Evolutionary conservation across 2,113 vertebrate species (phyloP).

Genomic region (Cyprinodon brontotheroides): DNA sequence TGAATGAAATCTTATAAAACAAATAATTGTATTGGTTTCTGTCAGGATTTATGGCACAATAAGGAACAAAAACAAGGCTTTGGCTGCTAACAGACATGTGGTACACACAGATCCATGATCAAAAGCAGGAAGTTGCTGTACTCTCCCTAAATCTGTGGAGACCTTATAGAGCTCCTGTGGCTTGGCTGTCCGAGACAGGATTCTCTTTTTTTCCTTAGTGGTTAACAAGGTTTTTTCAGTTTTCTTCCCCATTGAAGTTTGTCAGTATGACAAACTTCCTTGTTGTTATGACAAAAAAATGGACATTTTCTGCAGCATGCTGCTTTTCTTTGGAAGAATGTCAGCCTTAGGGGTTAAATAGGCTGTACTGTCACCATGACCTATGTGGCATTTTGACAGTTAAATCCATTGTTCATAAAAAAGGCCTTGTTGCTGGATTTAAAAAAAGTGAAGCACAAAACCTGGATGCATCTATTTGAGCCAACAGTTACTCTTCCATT

Average conservation of each 20-base stretch:
- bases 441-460: slow-evolving; percentile 16
- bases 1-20: neutral
- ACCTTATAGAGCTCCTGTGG: neutral
- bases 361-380: slow-evolving; percentile 25
- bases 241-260: neutral
- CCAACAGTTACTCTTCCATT: neutral
- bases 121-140: neutral
- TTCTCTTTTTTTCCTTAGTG: neutral
- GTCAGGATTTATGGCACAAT: neutral
- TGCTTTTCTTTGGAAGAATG: slow-evolving; percentile 21
- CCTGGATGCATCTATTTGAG: slow-evolving; percentile 11
- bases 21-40: neutral
- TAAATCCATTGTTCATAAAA: slow-evolving; percentile 25
- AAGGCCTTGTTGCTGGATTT: slow-evolving; percentile 29
- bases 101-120: neutral
- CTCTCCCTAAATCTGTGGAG: neutral
- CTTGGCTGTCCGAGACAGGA: neutral
- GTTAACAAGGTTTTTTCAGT: neutral
- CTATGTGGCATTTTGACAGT: slow-evolving; percentile 36
- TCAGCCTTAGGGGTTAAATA: slow-evolving; percentile 36
- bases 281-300: slow-evolving; percentile 11
- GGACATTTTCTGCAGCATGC: slow-evolving; percentile 55
- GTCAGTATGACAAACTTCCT: neutral
- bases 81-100: neutral
- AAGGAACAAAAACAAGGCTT: neutral